Evolutionary conservation across 2,888 invertebrate genomes (phyloP), one percentile per base, ranked within the genome.

Genomic region (Plebejus argus): DNA sequence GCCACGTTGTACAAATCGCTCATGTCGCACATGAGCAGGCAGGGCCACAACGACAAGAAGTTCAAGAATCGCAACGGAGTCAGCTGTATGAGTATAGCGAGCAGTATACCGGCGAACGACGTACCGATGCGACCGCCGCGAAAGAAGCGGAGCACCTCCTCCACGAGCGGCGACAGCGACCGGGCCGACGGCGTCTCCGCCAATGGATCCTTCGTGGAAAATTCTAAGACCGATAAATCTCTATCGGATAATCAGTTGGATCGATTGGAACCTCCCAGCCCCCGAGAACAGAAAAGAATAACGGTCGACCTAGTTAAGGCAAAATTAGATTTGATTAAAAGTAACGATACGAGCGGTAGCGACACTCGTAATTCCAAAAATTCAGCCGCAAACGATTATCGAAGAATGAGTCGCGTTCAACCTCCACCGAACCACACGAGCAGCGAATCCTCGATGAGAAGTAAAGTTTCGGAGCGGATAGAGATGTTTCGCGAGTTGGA

Each of bases 1-100:
- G 98, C 98, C 74, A 98, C 98, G 81, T 94, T 98, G 82, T 98
- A 98, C 91, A 97, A 98, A 91, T 97, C 97, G 56, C 94, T 98
- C 78, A 96, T 98, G 94, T 96, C 97, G 79, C 97, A 97, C 86
- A 97, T 97, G 95, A 96, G 96, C 88, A 94, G 95, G 79, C 94
- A 93, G 82, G 92, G 92, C 80, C 92, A 93, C 83, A 85, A 93
- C 82, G 95, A 91, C 83, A 96, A 95, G 84, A 96, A 95, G 83
- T 95, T 95, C 33, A 96, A 95, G 86, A 97, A 95, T 86, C 95
- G 94, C 88, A 96, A 97, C 82, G 97, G 97, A 35, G 95, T 97
- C 23, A 97, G 97, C 82, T 97, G 97, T 86, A 95, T 97, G 88
- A 97, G 97, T 83, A 94, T 97, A 76, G 96, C 96, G 1, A 96